A percentile compares a stretch with the other conserved stretches of the same genome.
Conservation (phyloP, 2,113 vertebrate species). For the Atractosteus spatula region DNA sequence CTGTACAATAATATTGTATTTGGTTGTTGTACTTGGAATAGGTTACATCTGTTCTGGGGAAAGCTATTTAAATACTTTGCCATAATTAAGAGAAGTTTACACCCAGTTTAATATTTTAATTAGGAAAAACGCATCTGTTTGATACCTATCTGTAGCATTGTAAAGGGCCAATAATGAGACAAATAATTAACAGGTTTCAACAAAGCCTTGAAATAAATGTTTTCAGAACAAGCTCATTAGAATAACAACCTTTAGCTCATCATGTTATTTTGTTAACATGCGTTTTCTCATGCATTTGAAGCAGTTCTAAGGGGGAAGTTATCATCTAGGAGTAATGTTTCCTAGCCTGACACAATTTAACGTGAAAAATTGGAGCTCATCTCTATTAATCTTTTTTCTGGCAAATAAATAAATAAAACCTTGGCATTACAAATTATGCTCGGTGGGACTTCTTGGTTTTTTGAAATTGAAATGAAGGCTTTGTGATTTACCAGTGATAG, state of each 20-base stretch:
- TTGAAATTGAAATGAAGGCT: conserved; percentile 55
- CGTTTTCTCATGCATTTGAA: conserved; percentile 1
- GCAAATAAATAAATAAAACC: conserved; percentile 35
- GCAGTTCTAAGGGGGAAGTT: not conserved
- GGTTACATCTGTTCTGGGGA: no score
- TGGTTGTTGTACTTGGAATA: no score
- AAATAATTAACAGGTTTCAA: conserved; percentile 60
- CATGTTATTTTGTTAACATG: conserved; percentile 8
- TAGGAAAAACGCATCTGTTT: conserved; percentile 49
- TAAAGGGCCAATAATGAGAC: conserved; percentile 39
- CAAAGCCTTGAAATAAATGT: conserved; percentile 39
- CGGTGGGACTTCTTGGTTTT: conserved; percentile 53
- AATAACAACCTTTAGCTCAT: conserved; percentile 36
- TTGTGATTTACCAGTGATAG: conserved; percentile 18
- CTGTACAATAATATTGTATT: no score
- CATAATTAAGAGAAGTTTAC: no score
- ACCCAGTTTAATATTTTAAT: conserved; percentile 37
- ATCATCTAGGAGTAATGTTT: conserved; percentile 18
- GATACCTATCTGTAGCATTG: conserved; percentile 23
- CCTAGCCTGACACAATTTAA: conserved; percentile 1
- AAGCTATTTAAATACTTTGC: no score
- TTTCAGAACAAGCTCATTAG: conserved; percentile 22
- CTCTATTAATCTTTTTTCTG: conserved; percentile 33
- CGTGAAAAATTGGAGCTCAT: not conserved
- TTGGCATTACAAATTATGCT: conserved; percentile 57